Conservation (phyloP, 1,140 invertebrate genomes). For the Berghia stephanieae region DNA sequence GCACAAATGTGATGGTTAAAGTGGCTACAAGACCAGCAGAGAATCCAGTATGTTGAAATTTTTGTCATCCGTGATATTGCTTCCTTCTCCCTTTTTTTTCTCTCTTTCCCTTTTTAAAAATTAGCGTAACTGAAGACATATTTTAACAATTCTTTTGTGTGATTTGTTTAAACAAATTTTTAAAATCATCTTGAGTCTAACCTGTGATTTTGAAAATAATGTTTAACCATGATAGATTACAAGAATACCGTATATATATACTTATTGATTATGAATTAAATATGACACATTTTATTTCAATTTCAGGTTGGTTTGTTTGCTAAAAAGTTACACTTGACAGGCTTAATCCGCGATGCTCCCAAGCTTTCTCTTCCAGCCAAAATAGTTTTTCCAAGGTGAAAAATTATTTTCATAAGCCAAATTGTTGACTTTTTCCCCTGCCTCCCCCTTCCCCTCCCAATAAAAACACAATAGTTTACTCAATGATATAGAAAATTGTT, state of each 20-base stretch:
- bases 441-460: too few relatives aligned
- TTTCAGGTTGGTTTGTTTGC: conserved; percentile 81
- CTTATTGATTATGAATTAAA: too few relatives aligned
- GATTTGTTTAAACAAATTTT: too few relatives aligned
- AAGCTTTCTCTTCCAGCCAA: conserved; percentile 96
- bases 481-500: background rate
- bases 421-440: too few relatives aligned
- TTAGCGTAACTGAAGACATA: background rate
- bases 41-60: conserved; percentile 80
- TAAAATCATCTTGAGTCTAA: too few relatives aligned
- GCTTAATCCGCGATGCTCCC: conserved; percentile 86
- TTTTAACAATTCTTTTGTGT: conserved; percentile 20
- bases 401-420: too few relatives aligned
- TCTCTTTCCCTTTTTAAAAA: background rate
- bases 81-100: background rate
- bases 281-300: background rate
- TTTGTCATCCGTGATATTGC: background rate
- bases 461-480: too few relatives aligned
- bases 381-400: conserved; percentile 85
- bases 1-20: conserved; percentile 98
- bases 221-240: too few relatives aligned
- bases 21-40: conserved; percentile 91
- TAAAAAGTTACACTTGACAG: conserved; percentile 87
- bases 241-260: too few relatives aligned
- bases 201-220: too few relatives aligned